Evolutionary conservation across 2,113 vertebrate species (phyloP).

Genomic region (Apodemus speciosus): DNA sequence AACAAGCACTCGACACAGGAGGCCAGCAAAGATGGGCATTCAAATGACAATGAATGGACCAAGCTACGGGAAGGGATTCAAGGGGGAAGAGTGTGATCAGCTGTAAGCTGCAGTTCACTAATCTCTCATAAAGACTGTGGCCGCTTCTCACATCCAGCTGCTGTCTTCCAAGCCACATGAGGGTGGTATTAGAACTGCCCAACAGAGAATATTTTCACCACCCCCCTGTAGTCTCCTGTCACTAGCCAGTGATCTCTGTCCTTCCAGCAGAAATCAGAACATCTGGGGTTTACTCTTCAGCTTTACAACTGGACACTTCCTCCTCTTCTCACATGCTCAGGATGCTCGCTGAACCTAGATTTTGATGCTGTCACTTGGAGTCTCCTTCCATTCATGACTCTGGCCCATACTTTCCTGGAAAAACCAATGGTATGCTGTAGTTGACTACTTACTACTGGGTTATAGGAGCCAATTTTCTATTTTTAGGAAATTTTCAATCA

Average conservation of each 20-base stretch:
- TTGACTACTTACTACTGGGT: background rate
- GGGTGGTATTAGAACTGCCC: background rate
- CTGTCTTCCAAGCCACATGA: slow-evolving; percentile 1
- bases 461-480: background rate
- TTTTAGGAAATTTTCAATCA: slow-evolving; percentile 34
- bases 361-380: background rate
- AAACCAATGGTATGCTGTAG: background rate
- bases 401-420: background rate
- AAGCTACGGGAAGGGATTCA: background rate
- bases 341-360: background rate
- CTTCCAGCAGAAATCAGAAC: background rate
- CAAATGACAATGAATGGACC: background rate
- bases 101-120: background rate
- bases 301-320: background rate
- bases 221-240: background rate
- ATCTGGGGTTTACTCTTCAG: background rate
- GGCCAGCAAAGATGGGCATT: background rate
- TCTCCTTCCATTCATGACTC: slow-evolving; percentile 18
- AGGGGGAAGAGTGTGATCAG: background rate
- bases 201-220: background rate
- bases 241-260: background rate
- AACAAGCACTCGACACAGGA: background rate
- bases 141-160: background rate
- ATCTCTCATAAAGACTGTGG: background rate
- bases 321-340: background rate